Evolutionary conservation across 2,113 vertebrate genomes (phyloP).

Genomic region (Perca flavescens): DNA sequence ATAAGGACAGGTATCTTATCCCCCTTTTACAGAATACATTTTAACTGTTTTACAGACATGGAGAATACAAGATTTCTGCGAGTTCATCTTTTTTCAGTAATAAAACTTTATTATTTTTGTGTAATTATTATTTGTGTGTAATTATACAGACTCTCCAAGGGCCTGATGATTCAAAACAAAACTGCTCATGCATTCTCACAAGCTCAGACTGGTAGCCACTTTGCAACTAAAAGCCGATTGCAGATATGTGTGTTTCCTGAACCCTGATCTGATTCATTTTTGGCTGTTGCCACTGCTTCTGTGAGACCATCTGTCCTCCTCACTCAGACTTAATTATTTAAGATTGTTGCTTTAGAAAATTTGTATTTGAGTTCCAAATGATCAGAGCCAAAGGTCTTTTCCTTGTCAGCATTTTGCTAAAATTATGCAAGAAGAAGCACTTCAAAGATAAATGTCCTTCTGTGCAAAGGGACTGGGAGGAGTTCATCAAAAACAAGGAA

Average conservation of each 20-base stretch:
- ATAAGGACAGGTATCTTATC: neutral
- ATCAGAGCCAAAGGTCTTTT: conserved; percentile 49
- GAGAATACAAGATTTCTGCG: neutral
- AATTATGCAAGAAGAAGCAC: conserved; percentile 51
- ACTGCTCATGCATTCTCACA: neutral
- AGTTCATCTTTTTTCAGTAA: neutral
- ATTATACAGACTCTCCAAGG: neutral
- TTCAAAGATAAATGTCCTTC: conserved; percentile 47
- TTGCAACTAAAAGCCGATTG: conserved; percentile 13
- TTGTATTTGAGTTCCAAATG: conserved; percentile 37
- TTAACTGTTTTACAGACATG: neutral
- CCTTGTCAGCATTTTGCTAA: conserved; percentile 57
- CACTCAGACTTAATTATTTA: conserved; percentile 36
- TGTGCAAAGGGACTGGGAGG: conserved; percentile 40
- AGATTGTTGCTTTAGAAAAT: conserved; percentile 21
- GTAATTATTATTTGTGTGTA: neutral
- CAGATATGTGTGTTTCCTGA: conserved; percentile 16
- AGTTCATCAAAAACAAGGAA: conserved; percentile 25
- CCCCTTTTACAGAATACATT: neutral
- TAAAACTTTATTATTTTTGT: neutral
- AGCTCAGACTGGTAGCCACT: conserved; percentile 1
- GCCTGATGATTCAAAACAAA: conserved; percentile 21
- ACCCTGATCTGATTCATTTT: conserved; percentile 31
- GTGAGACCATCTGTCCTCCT: conserved; percentile 44
- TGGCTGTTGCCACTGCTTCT: conserved; percentile 29